phyloP scores from a whole-genome alignment of 1,140 invertebrate genomes.

The Drosophila mojavensis region DNA sequence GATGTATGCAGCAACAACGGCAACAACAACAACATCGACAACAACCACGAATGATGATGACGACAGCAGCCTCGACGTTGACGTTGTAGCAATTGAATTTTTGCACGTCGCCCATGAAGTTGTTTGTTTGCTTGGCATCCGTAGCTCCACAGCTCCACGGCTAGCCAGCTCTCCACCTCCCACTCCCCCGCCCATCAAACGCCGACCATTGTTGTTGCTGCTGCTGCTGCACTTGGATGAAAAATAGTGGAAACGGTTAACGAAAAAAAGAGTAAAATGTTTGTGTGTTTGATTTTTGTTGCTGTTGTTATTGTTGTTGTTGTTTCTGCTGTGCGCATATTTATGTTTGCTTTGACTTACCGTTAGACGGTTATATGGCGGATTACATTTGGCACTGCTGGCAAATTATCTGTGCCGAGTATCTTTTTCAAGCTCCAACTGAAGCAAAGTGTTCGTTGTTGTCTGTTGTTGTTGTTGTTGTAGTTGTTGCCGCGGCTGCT shows the following conservation, averaged over 20 bases:
- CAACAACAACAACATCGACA: conserved; percentile 27
- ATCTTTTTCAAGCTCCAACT: conserved; percentile 42
- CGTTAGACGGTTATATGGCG: conserved; percentile 79
- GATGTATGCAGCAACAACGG: conserved; percentile 59
- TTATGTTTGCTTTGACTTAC: conserved; percentile 80
- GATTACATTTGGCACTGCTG: conserved; percentile 80
- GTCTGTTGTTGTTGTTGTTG: conserved; percentile 18
- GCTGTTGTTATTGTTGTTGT: conserved; percentile 48
- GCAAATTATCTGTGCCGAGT: conserved; percentile 74
- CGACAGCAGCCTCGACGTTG: conserved; percentile 46
- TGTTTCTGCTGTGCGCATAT: conserved; percentile 64
- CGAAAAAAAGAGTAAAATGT: conserved; percentile 68
- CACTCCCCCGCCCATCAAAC: conserved; percentile 2
- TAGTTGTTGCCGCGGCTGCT: conserved; percentile 20
- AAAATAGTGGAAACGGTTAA: conserved; percentile 78
- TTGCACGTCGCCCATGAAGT: conserved; percentile 82
- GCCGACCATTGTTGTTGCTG: conserved; percentile 20
- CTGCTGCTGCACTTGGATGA: conserved; percentile 65
- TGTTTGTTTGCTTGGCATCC: conserved; percentile 79
- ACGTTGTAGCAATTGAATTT: conserved; percentile 82
- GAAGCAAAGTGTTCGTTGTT: conserved; percentile 36
- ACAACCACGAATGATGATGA: conserved; percentile 27
- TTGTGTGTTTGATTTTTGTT: conserved; percentile 66
- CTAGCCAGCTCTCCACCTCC: neutral
- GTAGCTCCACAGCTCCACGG: neutral